A percentile compares a stretch with the other conserved stretches of the same genome.
Conservation (phyloP, 2,888 invertebrate genomes). For the Chaitophorus viminalis region DNA sequence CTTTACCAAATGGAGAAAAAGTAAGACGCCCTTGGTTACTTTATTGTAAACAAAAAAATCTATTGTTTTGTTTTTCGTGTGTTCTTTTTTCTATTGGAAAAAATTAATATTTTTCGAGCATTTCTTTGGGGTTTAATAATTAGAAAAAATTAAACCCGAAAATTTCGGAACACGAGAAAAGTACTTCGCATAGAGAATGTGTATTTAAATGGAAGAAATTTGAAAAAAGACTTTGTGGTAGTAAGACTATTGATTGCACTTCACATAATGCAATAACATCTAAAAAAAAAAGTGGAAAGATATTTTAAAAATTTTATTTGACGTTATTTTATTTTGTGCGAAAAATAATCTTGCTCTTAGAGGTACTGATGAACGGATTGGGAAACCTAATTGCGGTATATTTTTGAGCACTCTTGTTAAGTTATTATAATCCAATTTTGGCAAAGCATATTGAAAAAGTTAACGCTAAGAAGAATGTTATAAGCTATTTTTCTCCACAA, state of each 20-base stretch:
- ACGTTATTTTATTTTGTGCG: conserved; percentile 21
- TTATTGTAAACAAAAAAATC: conserved; percentile 34
- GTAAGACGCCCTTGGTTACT: conserved; percentile 28
- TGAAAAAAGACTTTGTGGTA: conserved; percentile 14
- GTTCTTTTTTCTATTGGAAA: conserved; percentile 4
- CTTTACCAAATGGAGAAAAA: conserved; percentile 33
- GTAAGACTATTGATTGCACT: conserved; percentile 27
- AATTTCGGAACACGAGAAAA: conserved; percentile 18
- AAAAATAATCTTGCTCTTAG: conserved; percentile 64
- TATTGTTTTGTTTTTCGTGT: conserved; percentile 34
- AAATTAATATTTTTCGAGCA: conserved; percentile 30
- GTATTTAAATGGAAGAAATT: conserved; percentile 39
- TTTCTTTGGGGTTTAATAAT: conserved; percentile 38
- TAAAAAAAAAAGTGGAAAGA: conserved; percentile 23
- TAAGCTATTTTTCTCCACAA: conserved; percentile 24
- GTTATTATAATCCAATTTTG: not conserved
- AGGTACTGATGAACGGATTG: conserved; percentile 61
- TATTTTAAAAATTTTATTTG: conserved; percentile 40
- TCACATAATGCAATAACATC: conserved; percentile 29
- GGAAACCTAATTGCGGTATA: conserved; percentile 65
- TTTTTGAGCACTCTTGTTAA: conserved; percentile 64
- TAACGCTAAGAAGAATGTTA: conserved; percentile 14
- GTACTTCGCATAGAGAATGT: not conserved
- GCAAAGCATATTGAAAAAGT: conserved; percentile 29
- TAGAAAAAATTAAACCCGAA: conserved; percentile 24